Evolutionary conservation across 2,113 vertebrate species (phyloP), one percentile per base, ranked within the genome.

Genomic region (Stigmatopora argus): DNA sequence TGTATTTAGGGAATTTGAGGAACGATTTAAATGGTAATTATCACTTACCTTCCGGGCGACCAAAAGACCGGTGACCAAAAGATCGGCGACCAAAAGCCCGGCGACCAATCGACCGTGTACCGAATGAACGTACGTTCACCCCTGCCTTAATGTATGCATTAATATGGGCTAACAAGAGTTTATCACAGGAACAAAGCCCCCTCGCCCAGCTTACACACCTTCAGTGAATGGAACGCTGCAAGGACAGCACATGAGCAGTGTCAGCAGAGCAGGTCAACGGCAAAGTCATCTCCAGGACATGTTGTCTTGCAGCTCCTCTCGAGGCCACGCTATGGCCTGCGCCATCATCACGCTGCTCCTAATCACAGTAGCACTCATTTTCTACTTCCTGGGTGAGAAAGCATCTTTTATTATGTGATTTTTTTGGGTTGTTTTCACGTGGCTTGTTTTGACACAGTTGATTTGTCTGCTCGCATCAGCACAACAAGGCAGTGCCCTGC

Each of bases 401-500:
- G 7, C 1, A 23, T 0, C 8, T 21, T 12, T 9, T 1, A 13
- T 11, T 10, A 17, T 56, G 19, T 53, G 3, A 0, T 12, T 19
- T 62, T 26, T 9, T 60, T 38, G 41, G 34, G 19, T 19, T n/a
- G 0, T n/a, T n/a, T n/a, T n/a, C n/a, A n/a, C n/a, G n/a, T n/a
- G n/a, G n/a, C n/a, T n/a, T n/a, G n/a, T n/a, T n/a, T 48, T 49
- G 23, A 31, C 46, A 14, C 13, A 3, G 21, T 41, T 47, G 9
- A 14, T 15, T 58, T 44, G 14, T 67, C 7, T 69, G 21, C 64
- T 14, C 38, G 71, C 75, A 6, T 0, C 83, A 94, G 93, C 92
- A 73, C 89, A 94, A 73, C 94, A 96, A 86, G 90, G 89, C 7
- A 86, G 92, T 26, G 90, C 92, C 0, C 85, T 96, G 55, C 82